These are phyloP conservation scores for Polydesmus complanatus DNA, from an alignment of 2,888 invertebrate species.

Conservation along the genomic window DNA sequence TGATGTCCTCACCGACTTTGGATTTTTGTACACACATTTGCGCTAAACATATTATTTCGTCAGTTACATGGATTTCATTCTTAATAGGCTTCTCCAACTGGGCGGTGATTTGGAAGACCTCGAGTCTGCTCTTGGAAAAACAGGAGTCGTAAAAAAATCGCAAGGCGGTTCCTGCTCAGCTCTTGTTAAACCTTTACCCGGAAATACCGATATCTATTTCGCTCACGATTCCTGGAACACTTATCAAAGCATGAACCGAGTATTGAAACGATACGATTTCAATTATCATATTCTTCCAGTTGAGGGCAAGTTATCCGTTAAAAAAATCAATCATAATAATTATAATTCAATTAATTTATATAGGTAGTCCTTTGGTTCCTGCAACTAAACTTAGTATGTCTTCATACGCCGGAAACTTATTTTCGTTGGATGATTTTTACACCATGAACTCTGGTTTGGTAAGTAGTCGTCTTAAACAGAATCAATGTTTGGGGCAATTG, in stretches of 20 bases:
- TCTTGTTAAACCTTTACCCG: conserved; percentile 48
- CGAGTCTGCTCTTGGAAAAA: conserved; percentile 32
- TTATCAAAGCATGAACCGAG: conserved; percentile 65
- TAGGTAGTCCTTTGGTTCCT: conserved; percentile 39
- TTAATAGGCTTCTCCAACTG: conserved; percentile 52
- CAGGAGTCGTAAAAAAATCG: conserved; percentile 21
- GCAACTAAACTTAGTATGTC: conserved; percentile 59
- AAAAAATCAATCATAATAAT: neutral
- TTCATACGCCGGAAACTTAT: conserved; percentile 56
- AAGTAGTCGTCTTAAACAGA: neutral
- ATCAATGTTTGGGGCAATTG: neutral
- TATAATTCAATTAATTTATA: conserved; percentile 11
- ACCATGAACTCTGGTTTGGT: conserved; percentile 46
- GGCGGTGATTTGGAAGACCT: conserved; percentile 60
- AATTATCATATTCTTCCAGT: conserved; percentile 48
- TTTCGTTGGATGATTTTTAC: conserved; percentile 45
- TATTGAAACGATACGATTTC: conserved; percentile 71
- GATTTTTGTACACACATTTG: conserved; percentile 17
- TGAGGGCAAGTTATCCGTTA: conserved; percentile 15
- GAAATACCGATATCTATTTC: conserved; percentile 46
- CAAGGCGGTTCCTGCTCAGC: conserved; percentile 48
- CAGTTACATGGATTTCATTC: neutral
- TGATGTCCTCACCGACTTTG: conserved; percentile 16
- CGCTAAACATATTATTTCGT: neutral
- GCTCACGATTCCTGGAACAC: conserved; percentile 64